phyloP scores from a whole-genome alignment of 2,797 vertebrate genomes.

The Pterois miles region DNA sequence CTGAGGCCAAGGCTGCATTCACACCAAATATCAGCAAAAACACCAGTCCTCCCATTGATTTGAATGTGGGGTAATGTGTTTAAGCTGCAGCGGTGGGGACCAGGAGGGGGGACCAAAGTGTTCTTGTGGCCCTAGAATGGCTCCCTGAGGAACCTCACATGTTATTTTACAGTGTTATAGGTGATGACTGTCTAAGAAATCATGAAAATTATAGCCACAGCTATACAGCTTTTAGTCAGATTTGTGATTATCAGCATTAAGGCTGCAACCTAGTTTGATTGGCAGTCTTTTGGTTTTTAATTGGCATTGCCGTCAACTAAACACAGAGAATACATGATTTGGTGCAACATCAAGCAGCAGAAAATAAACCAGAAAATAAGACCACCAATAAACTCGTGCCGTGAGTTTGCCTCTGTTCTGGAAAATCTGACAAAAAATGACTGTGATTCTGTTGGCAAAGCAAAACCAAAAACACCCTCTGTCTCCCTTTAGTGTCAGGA shows the following conservation, averaged over 20 bases:
- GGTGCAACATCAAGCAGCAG: background rate
- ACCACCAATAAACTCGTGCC: background rate
- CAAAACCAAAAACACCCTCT: background rate
- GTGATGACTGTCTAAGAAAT: background rate
- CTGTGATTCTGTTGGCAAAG: background rate
- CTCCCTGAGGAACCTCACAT: constrained; percentile 13
- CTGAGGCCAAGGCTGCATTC: too few species aligned
- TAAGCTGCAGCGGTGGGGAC: too few species aligned
- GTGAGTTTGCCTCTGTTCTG: background rate
- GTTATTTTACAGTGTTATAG: background rate
- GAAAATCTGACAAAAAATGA: background rate
- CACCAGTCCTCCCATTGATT: too few species aligned
- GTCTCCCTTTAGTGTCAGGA: constrained; percentile 87
- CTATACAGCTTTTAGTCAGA: background rate
- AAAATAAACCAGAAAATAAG: background rate
- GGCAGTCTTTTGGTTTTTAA: background rate
- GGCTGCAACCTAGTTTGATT: background rate
- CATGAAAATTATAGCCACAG: background rate
- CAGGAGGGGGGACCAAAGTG: too few species aligned
- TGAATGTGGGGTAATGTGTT: too few species aligned
- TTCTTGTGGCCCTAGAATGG: accelerated
- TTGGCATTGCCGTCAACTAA: background rate
- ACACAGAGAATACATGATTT: background rate
- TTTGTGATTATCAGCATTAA: background rate
- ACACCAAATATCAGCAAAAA: too few species aligned